These are phyloP conservation scores for Noctua fimbriata DNA, from an alignment of 2,888 invertebrate genomes.

Conservation along the genomic window DNA sequence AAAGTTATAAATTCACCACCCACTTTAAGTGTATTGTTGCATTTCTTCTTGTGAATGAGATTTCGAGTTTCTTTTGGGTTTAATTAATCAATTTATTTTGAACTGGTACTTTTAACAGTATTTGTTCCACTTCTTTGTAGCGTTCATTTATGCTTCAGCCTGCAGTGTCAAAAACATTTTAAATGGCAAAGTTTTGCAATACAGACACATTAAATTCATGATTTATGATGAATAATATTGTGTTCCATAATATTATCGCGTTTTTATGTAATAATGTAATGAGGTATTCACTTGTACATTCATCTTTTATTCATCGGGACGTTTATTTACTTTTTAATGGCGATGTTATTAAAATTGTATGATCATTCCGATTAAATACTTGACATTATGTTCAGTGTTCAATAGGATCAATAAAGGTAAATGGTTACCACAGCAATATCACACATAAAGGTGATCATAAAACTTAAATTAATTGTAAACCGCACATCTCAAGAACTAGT, in stretches of 20 bases:
- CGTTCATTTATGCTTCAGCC: slow-evolving; percentile 50
- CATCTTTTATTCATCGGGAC: slow-evolving; percentile 46
- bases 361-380: slow-evolving; percentile 37
- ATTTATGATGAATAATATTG: slow-evolving; percentile 46
- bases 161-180: slow-evolving; percentile 45
- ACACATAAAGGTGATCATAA: slow-evolving; percentile 27
- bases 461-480: slow-evolving; percentile 23
- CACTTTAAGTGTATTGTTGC: slow-evolving; percentile 11
- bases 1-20: slow-evolving; percentile 33
- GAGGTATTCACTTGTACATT: slow-evolving; percentile 27
- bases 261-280: slow-evolving; percentile 38
- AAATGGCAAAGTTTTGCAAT: slow-evolving; percentile 45
- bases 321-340: slow-evolving; percentile 56
- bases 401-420: slow-evolving; percentile 12
- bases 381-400: slow-evolving; percentile 18
- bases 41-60: slow-evolving; percentile 37
- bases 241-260: slow-evolving; percentile 28
- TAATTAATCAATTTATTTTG: slow-evolving; percentile 25
- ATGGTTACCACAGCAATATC: slow-evolving; percentile 12
- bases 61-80: slow-evolving; percentile 12
- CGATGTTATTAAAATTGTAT: slow-evolving; percentile 43
- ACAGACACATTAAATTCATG: slow-evolving; percentile 31
- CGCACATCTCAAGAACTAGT: not conserved
- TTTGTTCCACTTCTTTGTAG: slow-evolving; percentile 37
- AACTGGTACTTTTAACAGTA: slow-evolving; percentile 11